These are phyloP conservation scores for Poeciliopsis turneri DNA, from an alignment of 2,797 vertebrate species.

Conservation along the genomic window DNA sequence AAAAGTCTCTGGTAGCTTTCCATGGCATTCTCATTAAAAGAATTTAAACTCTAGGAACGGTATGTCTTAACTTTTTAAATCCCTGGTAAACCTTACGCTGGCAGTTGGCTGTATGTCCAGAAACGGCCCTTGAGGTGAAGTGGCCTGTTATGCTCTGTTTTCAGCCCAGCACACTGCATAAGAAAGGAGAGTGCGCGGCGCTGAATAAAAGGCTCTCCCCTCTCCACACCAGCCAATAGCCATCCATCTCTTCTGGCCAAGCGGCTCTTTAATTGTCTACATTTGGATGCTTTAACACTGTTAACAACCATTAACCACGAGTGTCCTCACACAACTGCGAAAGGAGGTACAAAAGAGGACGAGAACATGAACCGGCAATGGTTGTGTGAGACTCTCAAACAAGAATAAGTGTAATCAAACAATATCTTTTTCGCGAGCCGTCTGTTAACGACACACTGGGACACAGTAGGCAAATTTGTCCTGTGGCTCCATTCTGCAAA, in stretches of 20 bases:
- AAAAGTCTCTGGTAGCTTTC: neutral
- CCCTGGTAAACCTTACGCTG: neutral
- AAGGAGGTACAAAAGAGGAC: constrained; percentile 61
- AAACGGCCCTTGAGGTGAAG: constrained; percentile 62
- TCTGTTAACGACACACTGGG: constrained; percentile 41
- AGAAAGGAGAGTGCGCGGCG: constrained; percentile 78
- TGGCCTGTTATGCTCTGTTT: constrained; percentile 61
- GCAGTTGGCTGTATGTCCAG: constrained; percentile 16
- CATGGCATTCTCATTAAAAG: neutral
- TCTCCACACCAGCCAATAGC: constrained; percentile 79
- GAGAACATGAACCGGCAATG: constrained; percentile 45
- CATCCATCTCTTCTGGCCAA: constrained; percentile 85
- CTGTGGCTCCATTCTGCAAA: constrained; percentile 13
- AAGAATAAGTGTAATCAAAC: constrained; percentile 58
- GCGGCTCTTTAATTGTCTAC: constrained; percentile 88
- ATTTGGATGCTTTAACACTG: constrained; percentile 95
- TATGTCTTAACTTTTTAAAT: neutral
- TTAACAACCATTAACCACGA: constrained; percentile 90
- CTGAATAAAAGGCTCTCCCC: constrained; percentile 65
- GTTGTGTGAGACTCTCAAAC: constrained; percentile 48
- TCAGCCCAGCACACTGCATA: constrained; percentile 69
- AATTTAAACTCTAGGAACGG: neutral
- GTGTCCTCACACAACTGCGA: constrained; percentile 92
- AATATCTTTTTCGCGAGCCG: constrained; percentile 46
- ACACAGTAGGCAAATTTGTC: constrained; percentile 14